These are phyloP conservation scores for Tachycineta bicolor DNA, from an alignment of 2,113 vertebrate species.

Conservation along the genomic window DNA sequence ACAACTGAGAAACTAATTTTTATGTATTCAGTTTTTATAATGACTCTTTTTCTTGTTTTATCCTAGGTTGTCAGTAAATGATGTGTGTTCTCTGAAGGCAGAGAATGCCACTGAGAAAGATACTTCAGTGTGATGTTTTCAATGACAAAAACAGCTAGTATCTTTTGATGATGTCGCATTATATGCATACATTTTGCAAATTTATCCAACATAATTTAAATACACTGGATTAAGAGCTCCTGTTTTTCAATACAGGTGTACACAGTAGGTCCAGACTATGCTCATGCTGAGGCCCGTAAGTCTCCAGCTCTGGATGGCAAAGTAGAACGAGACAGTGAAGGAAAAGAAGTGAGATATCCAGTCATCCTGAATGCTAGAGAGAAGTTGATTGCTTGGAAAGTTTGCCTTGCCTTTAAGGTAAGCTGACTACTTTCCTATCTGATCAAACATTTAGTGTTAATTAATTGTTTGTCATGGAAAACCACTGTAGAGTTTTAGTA, in stretches of 20 bases:
- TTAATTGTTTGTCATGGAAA: not conserved
- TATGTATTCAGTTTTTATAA: not conserved
- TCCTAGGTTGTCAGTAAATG: not conserved
- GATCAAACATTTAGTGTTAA: slow-evolving; percentile 5
- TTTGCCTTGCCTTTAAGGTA: slow-evolving; percentile 92
- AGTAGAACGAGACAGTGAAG: slow-evolving; percentile 89
- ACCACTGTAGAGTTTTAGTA: not conserved
- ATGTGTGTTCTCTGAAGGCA: not conserved
- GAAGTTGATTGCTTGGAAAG: slow-evolving; percentile 92
- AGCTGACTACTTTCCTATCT: slow-evolving; percentile 17
- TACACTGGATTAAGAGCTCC: not conserved
- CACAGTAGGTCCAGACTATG: slow-evolving; percentile 90
- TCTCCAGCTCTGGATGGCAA: slow-evolving; percentile 91
- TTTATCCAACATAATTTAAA: not conserved
- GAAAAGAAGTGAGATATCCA: slow-evolving; percentile 90
- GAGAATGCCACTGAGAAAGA: not conserved
- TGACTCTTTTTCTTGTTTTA: not conserved
- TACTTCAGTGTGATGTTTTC: not conserved
- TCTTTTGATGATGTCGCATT: not conserved
- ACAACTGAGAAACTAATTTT: not conserved
- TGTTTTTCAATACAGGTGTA: slow-evolving; percentile 79
- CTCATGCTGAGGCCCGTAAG: slow-evolving; percentile 90
- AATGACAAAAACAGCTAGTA: not conserved
- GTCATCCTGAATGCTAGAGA: slow-evolving; percentile 91
- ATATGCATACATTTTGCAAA: not conserved